Conservation (phyloP, 2,797 vertebrate genomes). For the Ciconia nigra region DNA sequence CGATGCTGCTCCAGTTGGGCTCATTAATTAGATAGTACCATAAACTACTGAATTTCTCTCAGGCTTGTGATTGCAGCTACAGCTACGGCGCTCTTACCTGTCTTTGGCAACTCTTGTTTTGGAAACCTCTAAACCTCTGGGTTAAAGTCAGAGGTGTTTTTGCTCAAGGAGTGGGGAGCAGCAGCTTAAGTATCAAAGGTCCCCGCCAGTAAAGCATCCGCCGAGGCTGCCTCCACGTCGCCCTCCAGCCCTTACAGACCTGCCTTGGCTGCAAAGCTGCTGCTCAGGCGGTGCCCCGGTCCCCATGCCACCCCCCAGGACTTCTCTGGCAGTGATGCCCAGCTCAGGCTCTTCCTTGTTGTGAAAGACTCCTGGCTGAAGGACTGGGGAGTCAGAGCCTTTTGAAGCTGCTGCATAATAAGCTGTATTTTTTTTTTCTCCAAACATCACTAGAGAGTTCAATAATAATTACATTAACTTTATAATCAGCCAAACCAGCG, state of each 20-base stretch:
- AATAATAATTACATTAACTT: slow-evolving; percentile 37
- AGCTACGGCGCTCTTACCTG: neutral
- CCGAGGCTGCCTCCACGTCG: accelerated
- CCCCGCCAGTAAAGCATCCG: accelerated
- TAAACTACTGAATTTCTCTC: neutral
- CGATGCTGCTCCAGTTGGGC: accelerated
- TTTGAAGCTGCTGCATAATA: slow-evolving; percentile 26
- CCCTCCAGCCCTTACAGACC: neutral
- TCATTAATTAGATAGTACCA: neutral
- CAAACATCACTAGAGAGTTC: neutral
- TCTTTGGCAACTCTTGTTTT: neutral
- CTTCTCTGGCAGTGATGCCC: neutral
- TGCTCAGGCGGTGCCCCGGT: accelerated
- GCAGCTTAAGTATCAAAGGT: neutral
- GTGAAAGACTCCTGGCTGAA: neutral
- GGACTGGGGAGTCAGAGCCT: neutral
- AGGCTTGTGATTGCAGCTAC: neutral
- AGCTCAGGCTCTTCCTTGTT: neutral
- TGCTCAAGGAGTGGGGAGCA: neutral
- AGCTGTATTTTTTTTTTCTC: neutral
- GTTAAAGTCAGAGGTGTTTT: neutral
- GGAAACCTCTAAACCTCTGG: neutral
- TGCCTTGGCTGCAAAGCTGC: neutral
- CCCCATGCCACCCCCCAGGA: neutral
- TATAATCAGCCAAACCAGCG: neutral